Conservation (phyloP, 2,797 vertebrate species). For the Muraenolepis orangiensis region DNA sequence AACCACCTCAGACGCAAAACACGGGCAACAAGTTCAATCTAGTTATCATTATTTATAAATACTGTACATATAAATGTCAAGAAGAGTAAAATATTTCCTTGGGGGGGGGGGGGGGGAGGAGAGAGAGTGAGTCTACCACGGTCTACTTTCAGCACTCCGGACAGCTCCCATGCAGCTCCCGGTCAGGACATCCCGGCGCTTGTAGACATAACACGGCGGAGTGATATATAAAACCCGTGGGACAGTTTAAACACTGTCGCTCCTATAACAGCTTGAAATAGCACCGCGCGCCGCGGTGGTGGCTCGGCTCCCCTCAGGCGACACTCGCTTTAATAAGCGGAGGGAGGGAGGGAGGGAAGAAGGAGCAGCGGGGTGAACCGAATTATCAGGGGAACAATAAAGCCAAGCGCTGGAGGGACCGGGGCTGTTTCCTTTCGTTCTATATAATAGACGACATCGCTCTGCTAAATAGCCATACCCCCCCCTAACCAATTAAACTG, state of each 20-base stretch:
- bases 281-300: constrained; percentile 38
- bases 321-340: constrained; percentile 64
- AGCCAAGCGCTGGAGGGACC: neutral
- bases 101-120: no score
- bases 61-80: no score
- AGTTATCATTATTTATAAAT: neutral
- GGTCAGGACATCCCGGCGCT: no score
- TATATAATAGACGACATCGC: neutral
- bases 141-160: neutral
- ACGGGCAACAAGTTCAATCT: neutral
- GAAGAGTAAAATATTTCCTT: neutral
- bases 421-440: neutral
- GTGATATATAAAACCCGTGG: constrained; percentile 58
- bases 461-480: neutral
- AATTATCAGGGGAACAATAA: constrained; percentile 44
- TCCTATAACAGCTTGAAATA: constrained; percentile 65
- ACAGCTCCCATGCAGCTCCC: no score
- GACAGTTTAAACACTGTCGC: constrained; percentile 60
- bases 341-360: constrained; percentile 26
- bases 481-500: neutral
- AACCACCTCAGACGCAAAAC: neutral
- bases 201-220: constrained; percentile 29
- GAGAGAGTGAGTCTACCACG: no score
- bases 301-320: constrained; percentile 50
- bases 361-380: constrained; percentile 41